Conservation (phyloP, 2,888 invertebrate genomes). For the Stenodema calcarata region DNA sequence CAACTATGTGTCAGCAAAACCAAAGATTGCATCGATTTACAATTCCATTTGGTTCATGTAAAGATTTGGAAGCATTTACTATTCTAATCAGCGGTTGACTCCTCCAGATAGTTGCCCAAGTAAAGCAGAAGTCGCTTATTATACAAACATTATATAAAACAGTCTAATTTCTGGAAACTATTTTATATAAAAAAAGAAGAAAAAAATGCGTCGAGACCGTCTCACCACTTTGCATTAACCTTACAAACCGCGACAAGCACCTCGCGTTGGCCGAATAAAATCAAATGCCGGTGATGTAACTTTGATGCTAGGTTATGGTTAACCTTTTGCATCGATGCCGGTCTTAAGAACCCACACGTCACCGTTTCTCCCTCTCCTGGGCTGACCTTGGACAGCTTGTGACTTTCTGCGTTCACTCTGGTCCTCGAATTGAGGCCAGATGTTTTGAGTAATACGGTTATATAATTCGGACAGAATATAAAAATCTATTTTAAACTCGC, state of each 20-base stretch:
- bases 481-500: neutral
- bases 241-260: neutral
- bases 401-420: neutral
- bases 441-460: constrained; percentile 6
- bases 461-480: neutral
- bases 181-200: too few relatives aligned
- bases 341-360: neutral
- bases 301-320: neutral
- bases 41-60: too few relatives aligned
- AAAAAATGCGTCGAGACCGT: too few relatives aligned
- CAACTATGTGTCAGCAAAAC: too few relatives aligned
- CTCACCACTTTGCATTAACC: too few relatives aligned
- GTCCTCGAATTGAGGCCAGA: neutral
- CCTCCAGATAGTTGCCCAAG: too few relatives aligned
- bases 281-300: neutral
- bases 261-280: neutral
- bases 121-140: too few relatives aligned
- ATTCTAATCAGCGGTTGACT: too few relatives aligned
- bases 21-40: too few relatives aligned
- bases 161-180: too few relatives aligned
- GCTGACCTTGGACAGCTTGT: neutral
- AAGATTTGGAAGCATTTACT: too few relatives aligned
- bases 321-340: neutral
- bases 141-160: too few relatives aligned
- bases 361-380: neutral